These are phyloP conservation scores for Brienomyrus brachyistius DNA, from an alignment of 2,113 vertebrate species.

Conservation along the genomic window DNA sequence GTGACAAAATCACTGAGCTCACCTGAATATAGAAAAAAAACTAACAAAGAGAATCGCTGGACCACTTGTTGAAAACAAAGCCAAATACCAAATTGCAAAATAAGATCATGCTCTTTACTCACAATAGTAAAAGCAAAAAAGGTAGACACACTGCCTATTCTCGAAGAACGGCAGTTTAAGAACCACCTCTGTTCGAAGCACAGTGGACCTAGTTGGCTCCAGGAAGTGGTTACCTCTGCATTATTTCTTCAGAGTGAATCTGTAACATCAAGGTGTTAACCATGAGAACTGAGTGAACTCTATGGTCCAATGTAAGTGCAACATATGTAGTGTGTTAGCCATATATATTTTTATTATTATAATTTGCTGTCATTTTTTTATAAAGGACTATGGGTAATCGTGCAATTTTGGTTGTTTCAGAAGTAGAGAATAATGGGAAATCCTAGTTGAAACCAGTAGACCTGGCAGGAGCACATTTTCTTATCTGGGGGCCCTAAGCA, in stretches of 20 bases:
- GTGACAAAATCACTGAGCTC: neutral
- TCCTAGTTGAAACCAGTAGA: neutral
- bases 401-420: neutral
- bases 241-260: neutral
- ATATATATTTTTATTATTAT: neutral
- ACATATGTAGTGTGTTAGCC: neutral
- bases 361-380: neutral
- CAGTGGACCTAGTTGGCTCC: neutral
- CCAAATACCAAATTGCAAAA: neutral
- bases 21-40: neutral
- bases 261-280: neutral
- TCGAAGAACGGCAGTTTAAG: neutral
- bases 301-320: neutral
- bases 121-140: neutral
- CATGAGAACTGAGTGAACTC: neutral
- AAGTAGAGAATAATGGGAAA: neutral
- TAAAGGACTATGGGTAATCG: neutral
- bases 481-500: neutral
- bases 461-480: neutral
- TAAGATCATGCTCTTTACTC: neutral
- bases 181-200: neutral
- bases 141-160: neutral
- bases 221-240: neutral
- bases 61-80: neutral
- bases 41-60: neutral